Percentiles rank a stretch among this genome's conserved stretches.
These are phyloP conservation scores for Lutjanus argentimaculatus DNA, from an alignment of 2,797 vertebrate species.

Conservation along the genomic window DNA sequence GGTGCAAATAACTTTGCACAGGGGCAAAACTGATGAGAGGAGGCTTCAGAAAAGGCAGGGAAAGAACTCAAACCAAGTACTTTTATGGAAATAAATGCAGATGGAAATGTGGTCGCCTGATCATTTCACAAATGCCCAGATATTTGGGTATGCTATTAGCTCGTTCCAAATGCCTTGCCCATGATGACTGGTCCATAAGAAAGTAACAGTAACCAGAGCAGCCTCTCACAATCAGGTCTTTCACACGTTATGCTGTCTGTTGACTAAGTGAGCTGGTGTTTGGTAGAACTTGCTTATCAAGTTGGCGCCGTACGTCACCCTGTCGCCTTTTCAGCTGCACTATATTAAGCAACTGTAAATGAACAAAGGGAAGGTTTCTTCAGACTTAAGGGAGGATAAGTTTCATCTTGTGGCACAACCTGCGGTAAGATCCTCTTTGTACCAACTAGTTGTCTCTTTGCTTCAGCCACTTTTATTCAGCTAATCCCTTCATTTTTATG, in stretches of 20 bases:
- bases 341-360: constrained; percentile 52
- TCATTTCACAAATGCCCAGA: constrained; percentile 69
- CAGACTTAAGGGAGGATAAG: constrained; percentile 44
- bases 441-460: constrained; percentile 13
- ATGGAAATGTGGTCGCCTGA: constrained; percentile 68
- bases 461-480: constrained; percentile 27
- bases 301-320: constrained; percentile 52
- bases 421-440: constrained; percentile 64
- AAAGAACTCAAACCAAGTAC: constrained; percentile 48
- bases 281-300: constrained; percentile 69
- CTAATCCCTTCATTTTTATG: constrained; percentile 29
- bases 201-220: constrained; percentile 55
- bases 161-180: constrained; percentile 67
- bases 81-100: constrained; percentile 75
- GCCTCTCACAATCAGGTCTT: constrained; percentile 46
- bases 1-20: not conserved
- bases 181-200: constrained; percentile 67
- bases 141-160: constrained; percentile 67
- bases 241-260: constrained; percentile 54
- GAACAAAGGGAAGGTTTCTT: constrained; percentile 49
- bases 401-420: constrained; percentile 42
- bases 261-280: constrained; percentile 45
- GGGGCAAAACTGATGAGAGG: not conserved
- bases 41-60: constrained; percentile 24
- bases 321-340: constrained; percentile 21